Evolutionary conservation across 1,140 invertebrate genomes (phyloP), one percentile per base, ranked within the genome.

Genomic region (Zaprionus africanus): DNA sequence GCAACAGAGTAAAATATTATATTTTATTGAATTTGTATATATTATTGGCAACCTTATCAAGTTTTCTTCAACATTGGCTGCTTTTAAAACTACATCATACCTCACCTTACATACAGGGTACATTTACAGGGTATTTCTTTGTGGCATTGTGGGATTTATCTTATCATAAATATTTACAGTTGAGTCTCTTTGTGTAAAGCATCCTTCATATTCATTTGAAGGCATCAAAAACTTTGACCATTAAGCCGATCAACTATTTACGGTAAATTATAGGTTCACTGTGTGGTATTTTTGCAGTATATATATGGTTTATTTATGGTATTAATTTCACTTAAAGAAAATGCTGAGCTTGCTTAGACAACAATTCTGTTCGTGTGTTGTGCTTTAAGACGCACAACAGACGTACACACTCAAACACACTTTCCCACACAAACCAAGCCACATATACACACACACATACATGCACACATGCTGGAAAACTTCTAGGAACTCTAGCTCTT

Each of bases 81-180:
- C 36, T 41, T 41, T 1, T 41, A 0, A 0, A 49, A 17, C 4
- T 49, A 9, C 17, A 49, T 49, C 38, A 41, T 15, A n/a, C 9
- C 3, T 11, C 6, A 34, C 7, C 5, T 15, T 19, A 3, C 24
- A 6, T 0, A 31, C 31, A 11, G 9, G 31, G 0, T 34, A 34
- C 0, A 46, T 46, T 46, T 19, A 49, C 24, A 61, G 59, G 26
- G 41, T 61, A 49, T 61, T 24, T 24, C 7, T 41, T n/a, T 28
- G 19, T 19, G 28, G n/a, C 41, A 61, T 28, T 61, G 9, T 6
- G 28, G 24, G 24, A 28, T 49, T 49, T 49, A 46, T 46, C 9
- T 31, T 61, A 22, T 3, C 59, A 31, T 61, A 61, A 61, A 61
- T 61, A 34, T 43, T 49, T 19, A 28, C n/a, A 46, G 24, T 46